These are phyloP conservation scores for Chionis minor DNA, from an alignment of 2,113 vertebrate species.

Conservation along the genomic window DNA sequence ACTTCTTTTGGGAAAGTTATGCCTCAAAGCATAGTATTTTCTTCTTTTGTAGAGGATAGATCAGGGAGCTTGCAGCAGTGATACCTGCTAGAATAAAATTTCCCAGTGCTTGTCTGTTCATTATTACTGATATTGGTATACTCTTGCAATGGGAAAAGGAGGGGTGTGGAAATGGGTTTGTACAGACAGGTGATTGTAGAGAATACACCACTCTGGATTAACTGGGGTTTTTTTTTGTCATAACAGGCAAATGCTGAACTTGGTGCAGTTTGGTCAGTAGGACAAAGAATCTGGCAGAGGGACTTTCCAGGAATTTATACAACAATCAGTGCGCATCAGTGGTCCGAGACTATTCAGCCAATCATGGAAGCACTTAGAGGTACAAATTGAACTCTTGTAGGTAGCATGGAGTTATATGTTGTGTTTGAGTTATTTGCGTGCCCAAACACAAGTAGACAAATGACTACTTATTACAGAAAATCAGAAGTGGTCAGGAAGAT, in stretches of 20 bases:
- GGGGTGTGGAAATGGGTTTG: neutral
- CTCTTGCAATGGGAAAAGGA: neutral
- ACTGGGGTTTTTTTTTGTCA: neutral
- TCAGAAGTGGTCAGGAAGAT: neutral
- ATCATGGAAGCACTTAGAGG: conserved; percentile 96
- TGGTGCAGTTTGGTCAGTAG: conserved; percentile 90
- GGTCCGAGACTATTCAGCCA: conserved; percentile 91
- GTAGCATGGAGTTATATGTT: neutral
- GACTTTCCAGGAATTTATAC: conserved; percentile 95
- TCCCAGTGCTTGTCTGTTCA: neutral
- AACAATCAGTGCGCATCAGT: conserved; percentile 85
- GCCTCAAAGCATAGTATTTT: neutral
- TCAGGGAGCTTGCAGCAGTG: neutral
- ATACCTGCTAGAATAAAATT: neutral
- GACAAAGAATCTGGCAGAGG: conserved; percentile 94
- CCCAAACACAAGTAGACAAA: neutral
- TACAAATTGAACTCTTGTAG: conserved; percentile 33
- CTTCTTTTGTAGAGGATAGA: neutral
- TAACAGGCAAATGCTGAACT: conserved; percentile 90
- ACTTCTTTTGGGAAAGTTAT: neutral
- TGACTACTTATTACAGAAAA: accelerated
- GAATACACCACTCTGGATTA: neutral
- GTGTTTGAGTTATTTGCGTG: neutral
- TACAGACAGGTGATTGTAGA: neutral
- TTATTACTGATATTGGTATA: neutral